Evolutionary conservation across 35 echinoderm and acorn worm species (phyloP).

Genomic region (Acanthaster planci): DNA sequence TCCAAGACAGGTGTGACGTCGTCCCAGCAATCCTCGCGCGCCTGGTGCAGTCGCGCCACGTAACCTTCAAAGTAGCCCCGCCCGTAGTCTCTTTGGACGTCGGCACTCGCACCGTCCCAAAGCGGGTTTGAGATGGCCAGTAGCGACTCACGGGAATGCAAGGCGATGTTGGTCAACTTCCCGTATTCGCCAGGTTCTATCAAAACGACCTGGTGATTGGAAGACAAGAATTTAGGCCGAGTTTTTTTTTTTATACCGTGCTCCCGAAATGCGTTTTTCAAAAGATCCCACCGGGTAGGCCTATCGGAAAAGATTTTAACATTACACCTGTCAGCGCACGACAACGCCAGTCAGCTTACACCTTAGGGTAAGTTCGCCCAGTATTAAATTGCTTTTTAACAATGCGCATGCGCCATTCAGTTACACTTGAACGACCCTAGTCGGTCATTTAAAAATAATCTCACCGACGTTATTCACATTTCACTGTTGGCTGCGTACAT

Average conservation of each 20-base stretch:
- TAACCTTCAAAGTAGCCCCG: slow-evolving; percentile 37
- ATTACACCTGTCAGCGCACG: too few species aligned
- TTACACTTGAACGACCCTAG: too few species aligned
- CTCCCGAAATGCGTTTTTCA: too few species aligned
- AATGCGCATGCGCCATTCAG: too few species aligned
- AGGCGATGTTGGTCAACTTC: slow-evolving; percentile 13
- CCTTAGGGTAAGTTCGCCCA: too few species aligned
- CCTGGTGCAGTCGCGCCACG: background rate
- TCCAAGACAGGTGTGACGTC: slow-evolving; percentile 37
- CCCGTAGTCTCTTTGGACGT: slow-evolving; percentile 29
- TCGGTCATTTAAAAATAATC: too few species aligned
- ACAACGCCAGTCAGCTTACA: too few species aligned
- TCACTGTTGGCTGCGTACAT: too few species aligned
- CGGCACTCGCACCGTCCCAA: slow-evolving; percentile 23
- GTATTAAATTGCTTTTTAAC: too few species aligned
- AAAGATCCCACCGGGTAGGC: too few species aligned
- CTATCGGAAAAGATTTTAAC: too few species aligned
- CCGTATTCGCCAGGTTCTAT: slow-evolving; percentile 52
- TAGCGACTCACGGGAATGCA: background rate
- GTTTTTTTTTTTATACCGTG: background rate
- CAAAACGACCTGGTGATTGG: slow-evolving; percentile 25
- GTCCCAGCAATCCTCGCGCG: slow-evolving; percentile 4
- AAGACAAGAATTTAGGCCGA: background rate
- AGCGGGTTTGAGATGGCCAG: background rate
- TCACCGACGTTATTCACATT: too few species aligned